Percentiles rank a stretch among this genome's conserved stretches.
phyloP scores from a whole-genome alignment of 2,888 invertebrate species.

The Hipparchia sbordonii region DNA sequence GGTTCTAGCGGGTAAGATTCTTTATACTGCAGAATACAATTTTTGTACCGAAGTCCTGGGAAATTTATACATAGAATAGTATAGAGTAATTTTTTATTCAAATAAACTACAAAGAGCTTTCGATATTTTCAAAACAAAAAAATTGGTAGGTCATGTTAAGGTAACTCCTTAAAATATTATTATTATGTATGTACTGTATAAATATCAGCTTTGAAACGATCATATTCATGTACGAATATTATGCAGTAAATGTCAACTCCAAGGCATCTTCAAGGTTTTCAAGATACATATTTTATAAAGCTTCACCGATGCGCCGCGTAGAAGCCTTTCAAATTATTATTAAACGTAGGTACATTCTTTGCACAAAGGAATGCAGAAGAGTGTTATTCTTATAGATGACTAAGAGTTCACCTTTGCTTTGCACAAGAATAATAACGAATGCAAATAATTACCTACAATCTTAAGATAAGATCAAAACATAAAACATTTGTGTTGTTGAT shows the following conservation, averaged over 20 bases:
- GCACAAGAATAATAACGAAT: background rate
- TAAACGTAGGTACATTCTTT: conserved; percentile 20
- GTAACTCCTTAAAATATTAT: background rate
- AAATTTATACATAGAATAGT: no score
- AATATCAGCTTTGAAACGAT: conserved; percentile 1
- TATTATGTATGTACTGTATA: background rate
- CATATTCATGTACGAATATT: background rate
- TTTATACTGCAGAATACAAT: no score
- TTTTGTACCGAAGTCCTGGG: no score
- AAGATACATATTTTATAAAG: conserved; percentile 32
- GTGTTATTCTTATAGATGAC: conserved; percentile 16
- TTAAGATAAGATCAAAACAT: no score
- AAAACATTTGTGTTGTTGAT: no score
- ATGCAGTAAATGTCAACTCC: conserved; percentile 25
- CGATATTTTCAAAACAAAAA: no score
- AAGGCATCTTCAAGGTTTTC: conserved; percentile 25
- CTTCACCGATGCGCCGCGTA: conserved; percentile 25
- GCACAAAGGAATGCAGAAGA: conserved; percentile 30
- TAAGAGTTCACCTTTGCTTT: conserved; percentile 5
- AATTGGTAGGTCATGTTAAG: no score
- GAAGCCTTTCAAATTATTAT: conserved; percentile 31
- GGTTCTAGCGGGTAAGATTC: no score
- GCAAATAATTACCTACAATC: background rate
- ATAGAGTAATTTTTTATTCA: no score
- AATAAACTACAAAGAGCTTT: no score